A percentile compares a stretch with the other conserved stretches of the same genome.
Conservation (phyloP, 2,888 invertebrate genomes). For the Macaria notata region DNA sequence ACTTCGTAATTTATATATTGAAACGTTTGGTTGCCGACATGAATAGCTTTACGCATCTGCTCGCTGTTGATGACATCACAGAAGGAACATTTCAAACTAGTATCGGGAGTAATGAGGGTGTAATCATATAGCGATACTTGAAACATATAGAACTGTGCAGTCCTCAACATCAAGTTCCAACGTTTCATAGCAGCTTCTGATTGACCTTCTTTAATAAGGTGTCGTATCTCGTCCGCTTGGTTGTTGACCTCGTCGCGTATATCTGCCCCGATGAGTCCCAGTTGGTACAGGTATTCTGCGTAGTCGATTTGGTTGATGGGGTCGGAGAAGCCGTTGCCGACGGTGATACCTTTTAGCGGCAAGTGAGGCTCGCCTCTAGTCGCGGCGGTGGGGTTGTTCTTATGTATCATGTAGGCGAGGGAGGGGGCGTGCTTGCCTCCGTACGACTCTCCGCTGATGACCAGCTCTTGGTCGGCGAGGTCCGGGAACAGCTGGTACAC, state of each 20-base stretch:
- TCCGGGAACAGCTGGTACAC: constrained; percentile 92
- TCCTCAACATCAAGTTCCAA: constrained; percentile 71
- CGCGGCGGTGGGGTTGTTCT: constrained; percentile 31
- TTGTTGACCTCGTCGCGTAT: constrained; percentile 81
- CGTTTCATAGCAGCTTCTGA: constrained; percentile 83
- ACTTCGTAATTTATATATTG: constrained; percentile 28
- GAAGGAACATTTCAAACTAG: not conserved
- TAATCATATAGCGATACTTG: not conserved
- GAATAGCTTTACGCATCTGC: constrained; percentile 7
- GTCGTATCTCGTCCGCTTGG: constrained; percentile 81
- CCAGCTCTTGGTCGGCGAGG: constrained; percentile 88
- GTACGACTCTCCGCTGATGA: constrained; percentile 94
- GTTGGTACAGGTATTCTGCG: constrained; percentile 89
- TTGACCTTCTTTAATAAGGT: constrained; percentile 83
- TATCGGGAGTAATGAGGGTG: not conserved
- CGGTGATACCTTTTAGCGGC: constrained; percentile 83
- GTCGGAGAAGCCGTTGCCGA: constrained; percentile 91
- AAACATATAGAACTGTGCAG: not conserved
- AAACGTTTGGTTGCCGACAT: constrained; percentile 11
- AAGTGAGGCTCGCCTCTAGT: not conserved
- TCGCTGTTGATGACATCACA: constrained; percentile 80
- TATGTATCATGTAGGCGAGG: constrained; percentile 86
- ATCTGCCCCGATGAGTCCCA: constrained; percentile 86
- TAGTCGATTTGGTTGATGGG: constrained; percentile 89
- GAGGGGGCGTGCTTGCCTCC: constrained; percentile 91